phyloP scores from a whole-genome alignment of 2,113 vertebrate genomes.

The Eupsittula cactorum region DNA sequence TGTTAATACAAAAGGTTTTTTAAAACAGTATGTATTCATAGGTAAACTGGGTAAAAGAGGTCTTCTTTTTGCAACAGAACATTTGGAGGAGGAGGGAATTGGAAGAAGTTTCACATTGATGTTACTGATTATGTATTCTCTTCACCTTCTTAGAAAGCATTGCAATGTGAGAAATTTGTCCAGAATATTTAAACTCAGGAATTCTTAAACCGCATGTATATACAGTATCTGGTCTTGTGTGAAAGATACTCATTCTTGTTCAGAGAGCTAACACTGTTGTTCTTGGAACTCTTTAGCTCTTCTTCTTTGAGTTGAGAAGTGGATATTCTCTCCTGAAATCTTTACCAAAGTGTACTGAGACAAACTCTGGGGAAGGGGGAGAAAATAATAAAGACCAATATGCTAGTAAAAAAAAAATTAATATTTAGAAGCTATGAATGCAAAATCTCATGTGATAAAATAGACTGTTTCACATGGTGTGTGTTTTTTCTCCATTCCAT shows the following conservation, averaged over 20 bases:
- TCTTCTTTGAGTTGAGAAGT: background rate
- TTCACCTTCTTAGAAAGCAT: background rate
- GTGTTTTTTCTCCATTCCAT: background rate
- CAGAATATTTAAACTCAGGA: background rate
- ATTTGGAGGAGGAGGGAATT: background rate
- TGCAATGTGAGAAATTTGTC: background rate
- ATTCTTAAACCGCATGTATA: background rate
- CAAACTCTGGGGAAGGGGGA: fast-evolving
- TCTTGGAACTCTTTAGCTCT: background rate
- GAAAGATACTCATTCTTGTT: background rate
- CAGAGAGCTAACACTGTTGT: background rate
- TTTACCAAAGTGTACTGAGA: background rate
- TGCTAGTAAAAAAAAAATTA: background rate
- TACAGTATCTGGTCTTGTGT: fast-evolving
- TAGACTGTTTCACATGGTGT: background rate
- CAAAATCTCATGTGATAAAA: background rate
- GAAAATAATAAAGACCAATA: background rate
- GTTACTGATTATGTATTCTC: background rate
- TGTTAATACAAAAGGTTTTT: fast-evolving
- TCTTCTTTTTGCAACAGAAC: background rate
- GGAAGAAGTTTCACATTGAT: background rate
- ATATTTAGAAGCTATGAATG: background rate
- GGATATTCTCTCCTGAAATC: background rate
- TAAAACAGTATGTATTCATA: background rate
- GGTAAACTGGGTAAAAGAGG: background rate